phyloP scores from a whole-genome alignment of 2,113 vertebrate genomes.

The Cariama cristata region DNA sequence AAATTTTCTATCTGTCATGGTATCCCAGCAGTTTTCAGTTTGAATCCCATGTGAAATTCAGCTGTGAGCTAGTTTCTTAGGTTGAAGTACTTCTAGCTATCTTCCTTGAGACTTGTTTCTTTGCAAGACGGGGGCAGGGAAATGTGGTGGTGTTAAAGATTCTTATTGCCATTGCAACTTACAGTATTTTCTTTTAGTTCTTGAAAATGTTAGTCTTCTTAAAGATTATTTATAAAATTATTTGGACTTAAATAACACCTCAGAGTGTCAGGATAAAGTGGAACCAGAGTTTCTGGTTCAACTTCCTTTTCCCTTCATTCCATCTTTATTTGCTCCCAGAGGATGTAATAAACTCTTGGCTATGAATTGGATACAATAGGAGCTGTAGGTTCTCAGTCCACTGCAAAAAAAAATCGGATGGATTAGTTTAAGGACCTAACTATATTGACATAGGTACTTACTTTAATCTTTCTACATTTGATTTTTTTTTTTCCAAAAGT shows the following conservation, averaged over 20 bases:
- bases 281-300: background rate
- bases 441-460: slow-evolving; percentile 11
- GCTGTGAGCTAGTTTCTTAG: background rate
- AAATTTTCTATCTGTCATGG: background rate
- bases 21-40: background rate
- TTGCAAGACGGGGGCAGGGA: background rate
- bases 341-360: background rate
- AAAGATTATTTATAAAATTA: background rate
- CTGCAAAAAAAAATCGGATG: background rate
- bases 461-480: slow-evolving; percentile 36
- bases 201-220: background rate
- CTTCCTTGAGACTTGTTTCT: background rate
- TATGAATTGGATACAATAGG: background rate
- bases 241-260: background rate
- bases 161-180: background rate
- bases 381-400: background rate
- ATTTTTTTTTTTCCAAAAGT: background rate
- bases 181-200: background rate
- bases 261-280: background rate
- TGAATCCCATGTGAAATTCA: background rate
- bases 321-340: background rate
- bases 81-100: background rate
- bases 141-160: background rate
- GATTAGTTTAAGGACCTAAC: slow-evolving; percentile 6
- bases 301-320: background rate